A percentile compares a stretch with the other conserved stretches of the same genome.
Conservation (phyloP, 2,797 vertebrate species). For the Premnoplex brunnescens region DNA sequence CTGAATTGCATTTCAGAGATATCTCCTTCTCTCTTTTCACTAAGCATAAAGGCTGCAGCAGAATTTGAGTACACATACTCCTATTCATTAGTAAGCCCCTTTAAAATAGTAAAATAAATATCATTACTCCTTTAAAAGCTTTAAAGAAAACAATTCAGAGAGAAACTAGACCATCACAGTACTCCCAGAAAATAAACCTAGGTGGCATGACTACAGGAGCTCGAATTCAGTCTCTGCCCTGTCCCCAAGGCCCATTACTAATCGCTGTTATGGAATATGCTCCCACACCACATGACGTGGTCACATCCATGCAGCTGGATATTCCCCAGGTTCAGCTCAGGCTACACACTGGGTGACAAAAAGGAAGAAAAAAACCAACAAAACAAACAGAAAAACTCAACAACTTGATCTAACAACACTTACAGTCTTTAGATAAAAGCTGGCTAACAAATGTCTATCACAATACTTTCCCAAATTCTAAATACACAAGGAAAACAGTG, state of each 20-base stretch:
- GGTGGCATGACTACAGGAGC: neutral
- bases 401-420: neutral
- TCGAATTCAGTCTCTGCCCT: slow-evolving; percentile 32
- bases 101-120: neutral
- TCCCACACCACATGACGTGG: neutral
- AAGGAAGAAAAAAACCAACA: accelerated
- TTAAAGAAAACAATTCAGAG: neutral
- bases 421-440: neutral
- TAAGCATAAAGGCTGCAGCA: neutral
- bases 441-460: neutral
- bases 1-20: neutral
- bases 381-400: neutral
- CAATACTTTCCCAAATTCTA: neutral
- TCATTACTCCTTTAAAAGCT: neutral
- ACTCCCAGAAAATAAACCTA: neutral
- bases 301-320: neutral
- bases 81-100: neutral
- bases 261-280: neutral
- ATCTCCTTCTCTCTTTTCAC: neutral
- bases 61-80: neutral
- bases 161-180: neutral
- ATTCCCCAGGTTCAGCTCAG: neutral
- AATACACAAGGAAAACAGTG: neutral
- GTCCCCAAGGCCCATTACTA: slow-evolving; percentile 56
- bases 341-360: neutral